phyloP scores from a whole-genome alignment of 2,888 invertebrate species.

The Chrysotoxum bicinctum region DNA sequence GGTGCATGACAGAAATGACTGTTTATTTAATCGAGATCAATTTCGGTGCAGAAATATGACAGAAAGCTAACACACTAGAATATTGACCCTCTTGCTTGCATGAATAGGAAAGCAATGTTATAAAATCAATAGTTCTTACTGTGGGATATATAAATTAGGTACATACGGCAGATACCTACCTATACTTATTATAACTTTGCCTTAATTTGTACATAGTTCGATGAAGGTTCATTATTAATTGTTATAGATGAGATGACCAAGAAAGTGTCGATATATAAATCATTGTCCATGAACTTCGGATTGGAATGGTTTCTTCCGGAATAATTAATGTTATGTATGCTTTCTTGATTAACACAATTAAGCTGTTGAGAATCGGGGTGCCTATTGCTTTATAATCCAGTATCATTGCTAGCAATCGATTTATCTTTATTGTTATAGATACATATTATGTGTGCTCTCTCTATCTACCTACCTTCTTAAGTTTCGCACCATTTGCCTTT shows the following conservation, averaged over 20 bases:
- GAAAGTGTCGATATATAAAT: slow-evolving; percentile 1
- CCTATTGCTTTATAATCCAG: slow-evolving; percentile 4
- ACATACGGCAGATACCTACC: not conserved
- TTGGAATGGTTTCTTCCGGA: slow-evolving; percentile 14
- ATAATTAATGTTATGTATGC: slow-evolving; percentile 31
- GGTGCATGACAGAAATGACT: slow-evolving; percentile 4
- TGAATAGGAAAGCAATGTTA: not conserved
- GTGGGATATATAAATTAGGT: not conserved
- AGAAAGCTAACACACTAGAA: not conserved
- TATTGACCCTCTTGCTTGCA: not conserved
- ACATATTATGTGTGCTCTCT: not conserved
- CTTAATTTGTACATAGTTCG: slow-evolving; percentile 18
- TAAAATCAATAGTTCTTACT: not conserved
- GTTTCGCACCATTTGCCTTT: not conserved
- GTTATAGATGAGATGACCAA: slow-evolving; percentile 7
- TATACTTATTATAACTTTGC: not conserved
- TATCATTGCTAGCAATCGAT: not conserved
- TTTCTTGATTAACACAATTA: slow-evolving; percentile 36
- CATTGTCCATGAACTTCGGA: not conserved
- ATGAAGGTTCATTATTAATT: slow-evolving; percentile 14
- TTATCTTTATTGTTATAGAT: not conserved
- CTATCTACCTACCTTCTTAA: not conserved
- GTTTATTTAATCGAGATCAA: slow-evolving; percentile 20
- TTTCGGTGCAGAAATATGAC: not conserved
- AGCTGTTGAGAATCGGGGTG: not conserved